Evolutionary conservation across 2,888 invertebrate genomes (phyloP).

Genomic region (Cancer borealis): DNA sequence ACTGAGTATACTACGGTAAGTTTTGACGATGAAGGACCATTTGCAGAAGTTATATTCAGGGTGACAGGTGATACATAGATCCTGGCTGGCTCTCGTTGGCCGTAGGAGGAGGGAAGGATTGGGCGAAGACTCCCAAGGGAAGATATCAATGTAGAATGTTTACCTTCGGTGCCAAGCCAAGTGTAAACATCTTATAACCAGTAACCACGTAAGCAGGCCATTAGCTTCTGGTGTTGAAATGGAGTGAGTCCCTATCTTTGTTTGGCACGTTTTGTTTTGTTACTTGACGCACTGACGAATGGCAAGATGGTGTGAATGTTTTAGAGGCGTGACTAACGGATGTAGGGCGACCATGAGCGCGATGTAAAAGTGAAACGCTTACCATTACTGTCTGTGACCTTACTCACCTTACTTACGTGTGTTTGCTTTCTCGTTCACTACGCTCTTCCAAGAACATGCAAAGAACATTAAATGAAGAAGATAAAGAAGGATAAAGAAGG

Average conservation of each 20-base stretch:
- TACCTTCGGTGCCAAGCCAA: background rate
- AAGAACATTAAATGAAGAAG: background rate
- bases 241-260: constrained; percentile 4
- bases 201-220: background rate
- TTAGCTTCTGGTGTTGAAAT: background rate
- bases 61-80: background rate
- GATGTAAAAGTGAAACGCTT: background rate
- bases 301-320: constrained; percentile 11
- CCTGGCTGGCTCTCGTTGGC: background rate
- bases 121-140: background rate
- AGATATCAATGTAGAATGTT: background rate
- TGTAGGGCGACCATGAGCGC: background rate
- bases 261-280: background rate
- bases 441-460: background rate
- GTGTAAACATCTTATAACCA: constrained; percentile 2
- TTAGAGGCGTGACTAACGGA: constrained; percentile 16
- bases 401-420: background rate
- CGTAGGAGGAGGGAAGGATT: background rate
- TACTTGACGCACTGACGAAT: background rate
- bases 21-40: background rate
- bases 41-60: background rate
- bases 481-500: background rate
- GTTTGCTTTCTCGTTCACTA: background rate
- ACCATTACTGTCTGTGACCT: background rate
- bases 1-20: too few species aligned